Conservation (phyloP, 1,140 invertebrate species). For the Drosophila sechellia region DNA sequence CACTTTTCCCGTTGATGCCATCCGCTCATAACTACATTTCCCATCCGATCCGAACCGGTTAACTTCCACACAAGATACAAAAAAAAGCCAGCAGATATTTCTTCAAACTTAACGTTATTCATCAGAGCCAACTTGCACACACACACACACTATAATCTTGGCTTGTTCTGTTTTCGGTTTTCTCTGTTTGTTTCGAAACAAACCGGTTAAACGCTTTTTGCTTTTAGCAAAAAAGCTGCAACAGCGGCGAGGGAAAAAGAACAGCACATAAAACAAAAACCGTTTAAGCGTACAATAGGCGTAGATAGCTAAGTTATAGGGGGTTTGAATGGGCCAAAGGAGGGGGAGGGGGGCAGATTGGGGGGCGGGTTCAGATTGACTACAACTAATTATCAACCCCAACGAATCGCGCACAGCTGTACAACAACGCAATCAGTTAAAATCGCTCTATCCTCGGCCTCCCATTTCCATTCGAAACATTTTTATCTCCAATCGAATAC, state of each 20-base stretch:
- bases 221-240: constrained; percentile 44
- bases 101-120: constrained; percentile 50
- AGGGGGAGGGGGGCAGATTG: background rate
- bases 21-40: constrained; percentile 11
- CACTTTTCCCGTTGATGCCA: constrained; percentile 3
- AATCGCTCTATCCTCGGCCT: constrained; percentile 18
- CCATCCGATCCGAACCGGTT: constrained; percentile 1
- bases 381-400: constrained; percentile 69
- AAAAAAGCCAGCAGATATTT: constrained; percentile 32
- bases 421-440: constrained; percentile 45
- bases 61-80: constrained; percentile 11
- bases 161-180: constrained; percentile 63
- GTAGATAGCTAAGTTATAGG: constrained; percentile 38
- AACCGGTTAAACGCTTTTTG: constrained; percentile 71
- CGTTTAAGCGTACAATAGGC: constrained; percentile 71
- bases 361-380: constrained; percentile 25
- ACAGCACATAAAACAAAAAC: constrained; percentile 57
- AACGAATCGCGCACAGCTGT: constrained; percentile 68
- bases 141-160: constrained; percentile 32
- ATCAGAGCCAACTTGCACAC: constrained; percentile 38
- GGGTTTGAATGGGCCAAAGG: too few relatives aligned
- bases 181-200: constrained; percentile 75
- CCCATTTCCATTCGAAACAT: constrained; percentile 35
- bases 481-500: constrained; percentile 42
- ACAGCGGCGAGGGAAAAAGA: constrained; percentile 14